Evolutionary conservation across 2,888 invertebrate genomes (phyloP).

Genomic region (Muschampia staudingeri): DNA sequence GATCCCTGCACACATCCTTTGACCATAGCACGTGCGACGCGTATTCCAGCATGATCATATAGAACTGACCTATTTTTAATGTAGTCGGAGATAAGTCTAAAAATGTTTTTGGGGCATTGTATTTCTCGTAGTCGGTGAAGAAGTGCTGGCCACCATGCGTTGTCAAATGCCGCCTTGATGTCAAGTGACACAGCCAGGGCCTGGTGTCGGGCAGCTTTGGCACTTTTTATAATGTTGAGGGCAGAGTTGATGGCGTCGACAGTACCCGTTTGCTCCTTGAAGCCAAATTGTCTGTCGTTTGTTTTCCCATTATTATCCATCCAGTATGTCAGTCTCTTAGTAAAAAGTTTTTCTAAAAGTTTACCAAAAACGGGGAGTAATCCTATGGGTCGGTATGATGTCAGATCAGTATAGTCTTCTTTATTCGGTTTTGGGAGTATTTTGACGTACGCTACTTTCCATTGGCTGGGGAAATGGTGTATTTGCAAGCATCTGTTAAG

Average conservation of each 20-base stretch:
- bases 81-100: neutral
- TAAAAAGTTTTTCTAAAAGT: constrained; percentile 54
- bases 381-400: constrained; percentile 63
- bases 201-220: neutral
- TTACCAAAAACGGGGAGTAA: constrained; percentile 61
- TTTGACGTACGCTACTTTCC: constrained; percentile 5
- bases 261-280: constrained; percentile 52
- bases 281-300: constrained; percentile 52
- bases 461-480: neutral
- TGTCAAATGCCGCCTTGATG: neutral
- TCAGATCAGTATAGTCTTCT: constrained; percentile 9
- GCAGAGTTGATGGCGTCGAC: constrained; percentile 49
- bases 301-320: neutral
- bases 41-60: neutral
- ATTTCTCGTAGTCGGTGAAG: constrained; percentile 29
- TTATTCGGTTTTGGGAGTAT: constrained; percentile 9
- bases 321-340: constrained; percentile 16
- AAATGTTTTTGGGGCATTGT: constrained; percentile 37
- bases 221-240: neutral
- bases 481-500: neutral
- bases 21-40: neutral
- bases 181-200: constrained; percentile 50
- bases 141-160: constrained; percentile 41
- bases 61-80: neutral
- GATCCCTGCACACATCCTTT: constrained; percentile 23